A percentile compares a stretch with the other conserved stretches of the same genome.
These are phyloP conservation scores for Alethe diademata DNA, from an alignment of 2,113 vertebrate genomes.

Conservation along the genomic window DNA sequence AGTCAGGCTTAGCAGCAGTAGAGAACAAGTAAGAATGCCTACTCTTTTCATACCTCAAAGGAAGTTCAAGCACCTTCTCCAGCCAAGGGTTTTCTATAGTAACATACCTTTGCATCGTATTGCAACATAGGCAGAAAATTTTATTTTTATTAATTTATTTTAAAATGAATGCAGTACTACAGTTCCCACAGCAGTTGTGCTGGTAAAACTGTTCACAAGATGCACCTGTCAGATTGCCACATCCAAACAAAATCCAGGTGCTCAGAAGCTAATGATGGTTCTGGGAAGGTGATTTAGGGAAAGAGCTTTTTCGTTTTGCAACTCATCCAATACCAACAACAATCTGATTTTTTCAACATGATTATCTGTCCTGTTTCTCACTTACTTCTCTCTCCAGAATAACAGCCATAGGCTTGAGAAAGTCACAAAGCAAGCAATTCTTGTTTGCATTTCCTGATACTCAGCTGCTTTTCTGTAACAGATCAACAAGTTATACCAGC, in stretches of 20 bases:
- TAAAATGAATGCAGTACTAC: neutral
- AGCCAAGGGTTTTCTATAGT: neutral
- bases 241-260: neutral
- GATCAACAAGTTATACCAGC: neutral
- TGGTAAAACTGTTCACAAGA: neutral
- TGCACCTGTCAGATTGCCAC: neutral
- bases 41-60: neutral
- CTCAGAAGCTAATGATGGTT: neutral
- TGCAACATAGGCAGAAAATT: neutral
- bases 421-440: neutral
- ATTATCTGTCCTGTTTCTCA: neutral
- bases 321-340: neutral
- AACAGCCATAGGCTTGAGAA: neutral
- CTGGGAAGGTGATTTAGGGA: neutral
- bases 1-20: neutral
- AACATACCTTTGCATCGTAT: rapidly evolving
- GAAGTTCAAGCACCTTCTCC: neutral
- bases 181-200: neutral
- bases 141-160: neutral
- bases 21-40: neutral
- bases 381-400: neutral
- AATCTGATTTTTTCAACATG: neutral
- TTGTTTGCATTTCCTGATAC: neutral
- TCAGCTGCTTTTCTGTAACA: neutral
- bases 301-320: neutral